Base-by-base conservation (phyloP, 2,888 invertebrate species). In the Drosophila melanosoma region DNA sequence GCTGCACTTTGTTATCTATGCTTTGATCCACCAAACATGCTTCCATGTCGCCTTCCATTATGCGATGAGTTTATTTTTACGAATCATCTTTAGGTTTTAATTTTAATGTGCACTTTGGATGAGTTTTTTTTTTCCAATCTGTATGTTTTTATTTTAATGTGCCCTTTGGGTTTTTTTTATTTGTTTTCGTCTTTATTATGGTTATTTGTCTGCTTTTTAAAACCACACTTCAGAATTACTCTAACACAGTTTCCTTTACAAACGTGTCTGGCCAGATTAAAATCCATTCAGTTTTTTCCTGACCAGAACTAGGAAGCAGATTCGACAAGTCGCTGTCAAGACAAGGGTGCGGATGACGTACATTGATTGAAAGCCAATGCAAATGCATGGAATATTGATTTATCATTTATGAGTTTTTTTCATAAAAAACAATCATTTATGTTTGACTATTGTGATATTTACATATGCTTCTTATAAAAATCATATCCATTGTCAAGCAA, bases 251-350 rank as follows among this genome's bases (percentile, higher is more conserved):
- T 75, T 58, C 15, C 32, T 35, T 54, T 51, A 1, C 42, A 51
- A 70, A 70, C 77, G 35, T 57, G 77, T 79, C 74, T 63, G 52
- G 59, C 51, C 52, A 57, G n/a, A 51, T 42, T 36, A 32, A 66
- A 65, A 56, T 54, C 59, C 54, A 76, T 51, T 59, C 40, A 51
- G 20, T 45, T 51, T 51, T 64, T 65, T 35, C 63, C 68, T 68
- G 59, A 51, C 57, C 66, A 54, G 64, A 75, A 78, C 67, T 68
- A 78, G 78, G 78, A 78, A 78, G 79, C 64, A 71, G 56, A 49
- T 56, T 36, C 35, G 33, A 69, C 52, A 69, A 65, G 70, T 64
- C 45, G 52, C 29, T 49, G 64, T 17, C 75, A 64, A 68, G 53
- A 42, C 73, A 48, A 69, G 62, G 66, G 62, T 53, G 26, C 38